Evolutionary conservation across 2,888 invertebrate genomes (phyloP).

Genomic region (Oxytorus armatus): DNA sequence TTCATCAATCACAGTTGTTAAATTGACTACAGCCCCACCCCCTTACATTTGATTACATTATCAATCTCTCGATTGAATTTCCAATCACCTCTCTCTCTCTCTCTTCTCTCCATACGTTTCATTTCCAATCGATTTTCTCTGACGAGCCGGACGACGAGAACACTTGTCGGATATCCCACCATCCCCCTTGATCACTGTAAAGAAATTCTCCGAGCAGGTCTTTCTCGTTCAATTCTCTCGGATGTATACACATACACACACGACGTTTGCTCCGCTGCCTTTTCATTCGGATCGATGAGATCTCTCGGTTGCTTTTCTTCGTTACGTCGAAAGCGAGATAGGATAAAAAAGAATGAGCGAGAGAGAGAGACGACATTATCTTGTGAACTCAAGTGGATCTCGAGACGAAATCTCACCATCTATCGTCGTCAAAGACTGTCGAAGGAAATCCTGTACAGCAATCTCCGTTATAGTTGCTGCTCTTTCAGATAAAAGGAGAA

Average conservation of each 20-base stretch:
- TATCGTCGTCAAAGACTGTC: conserved; percentile 47
- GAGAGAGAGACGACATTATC: conserved; percentile 45
- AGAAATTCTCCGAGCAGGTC: conserved; percentile 46
- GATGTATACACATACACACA: background rate
- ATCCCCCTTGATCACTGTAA: conserved; percentile 39
- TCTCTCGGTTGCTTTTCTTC: conserved; percentile 39
- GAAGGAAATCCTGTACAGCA: conserved; percentile 46
- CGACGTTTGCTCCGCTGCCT: background rate
- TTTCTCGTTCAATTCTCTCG: conserved; percentile 43
- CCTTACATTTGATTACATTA: conserved; percentile 42
- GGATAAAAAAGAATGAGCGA: conserved; percentile 40
- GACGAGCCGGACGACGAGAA: conserved; percentile 31
- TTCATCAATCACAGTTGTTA: conserved; percentile 36
- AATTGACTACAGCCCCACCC: conserved; percentile 22
- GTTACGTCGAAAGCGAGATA: conserved; percentile 14
- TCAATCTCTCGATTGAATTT: conserved; percentile 50
- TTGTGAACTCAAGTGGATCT: conserved; percentile 36
- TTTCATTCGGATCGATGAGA: conserved; percentile 57
- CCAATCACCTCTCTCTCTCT: conserved; percentile 41
- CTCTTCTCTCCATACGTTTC: no score
- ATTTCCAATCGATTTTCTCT: conserved; percentile 34
- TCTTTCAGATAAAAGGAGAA: conserved; percentile 1
- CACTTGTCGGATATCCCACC: conserved; percentile 32
- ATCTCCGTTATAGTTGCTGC: conserved; percentile 2
- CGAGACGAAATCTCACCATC: conserved; percentile 49